Conservation (phyloP, 2,888 invertebrate genomes). For the Copidosoma aretas region DNA sequence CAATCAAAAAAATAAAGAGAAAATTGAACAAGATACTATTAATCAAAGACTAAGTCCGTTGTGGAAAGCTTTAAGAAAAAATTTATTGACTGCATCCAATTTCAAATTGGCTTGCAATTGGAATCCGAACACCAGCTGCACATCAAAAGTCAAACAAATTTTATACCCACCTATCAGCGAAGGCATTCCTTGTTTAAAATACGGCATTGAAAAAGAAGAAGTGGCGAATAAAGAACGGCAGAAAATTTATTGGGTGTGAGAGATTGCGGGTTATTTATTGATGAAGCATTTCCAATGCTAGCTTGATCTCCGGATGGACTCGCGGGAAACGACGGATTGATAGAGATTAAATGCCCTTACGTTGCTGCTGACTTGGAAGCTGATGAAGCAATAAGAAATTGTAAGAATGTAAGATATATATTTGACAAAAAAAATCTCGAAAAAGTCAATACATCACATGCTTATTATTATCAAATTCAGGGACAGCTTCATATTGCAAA, state of each 20-base stretch:
- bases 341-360: slow-evolving; percentile 40
- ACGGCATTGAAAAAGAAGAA: slow-evolving; percentile 40
- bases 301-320: slow-evolving; percentile 41
- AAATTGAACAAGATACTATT: slow-evolving; percentile 35
- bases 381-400: slow-evolving; percentile 26
- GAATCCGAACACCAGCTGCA: slow-evolving; percentile 29
- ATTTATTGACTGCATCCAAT: slow-evolving; percentile 40
- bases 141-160: slow-evolving; percentile 38
- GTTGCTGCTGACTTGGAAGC: slow-evolving; percentile 6
- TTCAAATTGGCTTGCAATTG: slow-evolving; percentile 35
- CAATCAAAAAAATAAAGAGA: slow-evolving; percentile 11
- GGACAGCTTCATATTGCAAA: slow-evolving; percentile 43
- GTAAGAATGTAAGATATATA: not conserved
- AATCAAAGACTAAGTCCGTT: slow-evolving; percentile 25
- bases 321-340: slow-evolving; percentile 37
- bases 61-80: slow-evolving; percentile 36
- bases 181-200: slow-evolving; percentile 9
- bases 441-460: slow-evolving; percentile 35
- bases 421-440: not conserved
- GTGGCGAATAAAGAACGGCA: slow-evolving; percentile 21
- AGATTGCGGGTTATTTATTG: slow-evolving; percentile 38
- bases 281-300: slow-evolving; percentile 25
- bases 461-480: slow-evolving; percentile 45
- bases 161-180: slow-evolving; percentile 18
- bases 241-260: slow-evolving; percentile 17